phyloP scores from a whole-genome alignment of 2,113 vertebrate species.

The Dipodomys merriami region DNA sequence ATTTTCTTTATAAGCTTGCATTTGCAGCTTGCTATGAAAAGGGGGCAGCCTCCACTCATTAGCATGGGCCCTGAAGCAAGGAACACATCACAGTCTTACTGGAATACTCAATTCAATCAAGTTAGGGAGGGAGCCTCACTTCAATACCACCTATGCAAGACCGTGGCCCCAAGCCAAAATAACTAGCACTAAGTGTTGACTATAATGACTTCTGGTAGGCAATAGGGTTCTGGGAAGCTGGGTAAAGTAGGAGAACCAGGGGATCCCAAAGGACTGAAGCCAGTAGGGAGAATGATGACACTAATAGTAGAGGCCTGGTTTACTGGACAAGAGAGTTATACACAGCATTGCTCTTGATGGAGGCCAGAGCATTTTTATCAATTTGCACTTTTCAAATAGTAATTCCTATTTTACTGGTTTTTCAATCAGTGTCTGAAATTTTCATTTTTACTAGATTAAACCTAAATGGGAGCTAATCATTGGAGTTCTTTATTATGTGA shows the following conservation, averaged over 20 bases:
- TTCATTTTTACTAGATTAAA: slow-evolving; percentile 8
- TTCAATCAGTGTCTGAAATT: not conserved
- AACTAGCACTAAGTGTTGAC: slow-evolving; percentile 38
- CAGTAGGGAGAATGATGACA: not conserved
- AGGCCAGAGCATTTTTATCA: not conserved
- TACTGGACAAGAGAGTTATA: not conserved
- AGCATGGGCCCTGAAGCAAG: slow-evolving; percentile 58
- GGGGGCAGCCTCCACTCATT: slow-evolving; percentile 53
- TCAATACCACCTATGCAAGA: slow-evolving; percentile 45
- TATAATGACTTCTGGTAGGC: slow-evolving; percentile 43
- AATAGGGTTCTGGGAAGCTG: slow-evolving; percentile 56
- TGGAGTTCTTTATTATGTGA: not conserved
- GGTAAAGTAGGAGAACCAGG: slow-evolving; percentile 3
- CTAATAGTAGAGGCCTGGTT: not conserved
- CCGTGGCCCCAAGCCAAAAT: slow-evolving; percentile 34
- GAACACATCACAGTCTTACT: slow-evolving; percentile 49
- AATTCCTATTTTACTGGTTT: not conserved
- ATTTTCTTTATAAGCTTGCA: slow-evolving; percentile 73
- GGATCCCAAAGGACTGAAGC: not conserved
- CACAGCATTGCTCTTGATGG: not conserved
- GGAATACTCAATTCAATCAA: slow-evolving; percentile 74
- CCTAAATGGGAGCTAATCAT: not conserved
- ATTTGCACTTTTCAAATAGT: not conserved
- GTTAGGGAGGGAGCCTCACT: slow-evolving; percentile 44
- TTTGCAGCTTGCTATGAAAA: slow-evolving; percentile 68